Percentiles rank a stretch among this genome's conserved stretches.
These are phyloP conservation scores for Henricia sp. DNA, from an alignment of 53 echinoderm and acorn worm genomes.

Conservation along the genomic window DNA sequence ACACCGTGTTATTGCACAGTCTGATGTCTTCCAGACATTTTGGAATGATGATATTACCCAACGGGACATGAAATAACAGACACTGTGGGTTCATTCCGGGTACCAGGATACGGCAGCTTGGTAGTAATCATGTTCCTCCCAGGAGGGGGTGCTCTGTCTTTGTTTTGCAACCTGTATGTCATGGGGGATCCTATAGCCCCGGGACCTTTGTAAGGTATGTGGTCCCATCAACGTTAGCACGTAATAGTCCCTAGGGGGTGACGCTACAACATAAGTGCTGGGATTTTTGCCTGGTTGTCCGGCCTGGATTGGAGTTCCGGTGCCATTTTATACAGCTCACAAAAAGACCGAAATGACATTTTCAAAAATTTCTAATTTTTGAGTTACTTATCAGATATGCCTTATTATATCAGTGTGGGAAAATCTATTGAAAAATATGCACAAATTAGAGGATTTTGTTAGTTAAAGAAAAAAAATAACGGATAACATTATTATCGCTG, in stretches of 20 bases:
- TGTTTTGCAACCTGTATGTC: no score
- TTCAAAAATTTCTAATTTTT: no score
- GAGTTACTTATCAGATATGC: no score
- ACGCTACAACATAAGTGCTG: neutral
- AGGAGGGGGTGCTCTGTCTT: neutral
- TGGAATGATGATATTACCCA: neutral
- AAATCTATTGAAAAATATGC: no score
- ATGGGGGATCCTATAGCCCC: no score
- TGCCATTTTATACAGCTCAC: neutral
- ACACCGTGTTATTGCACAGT: constrained; percentile 34
- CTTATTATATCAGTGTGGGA: no score
- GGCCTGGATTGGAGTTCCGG: neutral
- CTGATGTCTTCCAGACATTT: constrained; percentile 22
- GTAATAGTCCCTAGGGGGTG: neutral
- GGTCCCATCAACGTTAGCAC: neutral
- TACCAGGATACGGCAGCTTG: neutral
- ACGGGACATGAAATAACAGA: neutral
- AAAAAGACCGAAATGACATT: no score
- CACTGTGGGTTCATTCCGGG: neutral
- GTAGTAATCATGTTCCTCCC: neutral
- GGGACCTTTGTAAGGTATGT: neutral
- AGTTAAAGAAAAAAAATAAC: no score
- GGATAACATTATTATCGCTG: no score
- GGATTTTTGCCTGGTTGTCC: neutral
- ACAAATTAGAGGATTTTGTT: no score